Base-by-base conservation (phyloP, 2,888 invertebrate species). In the Bruchidius siliquastri region DNA sequence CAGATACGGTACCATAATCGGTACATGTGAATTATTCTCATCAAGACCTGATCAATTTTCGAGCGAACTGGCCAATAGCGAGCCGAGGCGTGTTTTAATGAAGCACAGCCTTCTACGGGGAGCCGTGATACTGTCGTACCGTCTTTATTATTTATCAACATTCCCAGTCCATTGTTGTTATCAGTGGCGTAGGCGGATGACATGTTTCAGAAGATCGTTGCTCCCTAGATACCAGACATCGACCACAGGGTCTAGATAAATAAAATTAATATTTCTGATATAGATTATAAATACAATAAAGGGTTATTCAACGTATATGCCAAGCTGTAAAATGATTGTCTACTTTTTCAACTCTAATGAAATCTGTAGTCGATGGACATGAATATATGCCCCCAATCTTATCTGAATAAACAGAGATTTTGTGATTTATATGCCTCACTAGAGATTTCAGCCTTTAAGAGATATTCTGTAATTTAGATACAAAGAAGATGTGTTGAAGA, bases 11-110 rank as follows among this genome's bases (percentile, higher is more conserved):
- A 71, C 70, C 76, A 77, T 78, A 76, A 77, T 77, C 76, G 76
- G 75, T 75, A 69, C 74, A 74, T 77, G 77, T 78, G 78, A 78
- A 77, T 76, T 78, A 78, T 78, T 78, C 78, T 76, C 78, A 78
- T 78, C 78, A 77, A 73, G 74, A 73, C 72, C 77, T 71, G 78
- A 77, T 77, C 75, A 78, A 78, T 78, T 72, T 73, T 74, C 72
- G 72, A 73, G 69, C 69, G 74, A 76, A 67, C 78, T 18, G 75
- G 72, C 79, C 79, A 79, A 79, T 79, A 74, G 73, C 72, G 71
- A 71, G 71, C 72, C 75, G 72, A 79, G 79, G 79, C 79, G 79
- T 75, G 79, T 79, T 79, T 79, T 77, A 76, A 75, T 75, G 76
- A 79, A 77, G 77, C 75, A 75, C 79, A 74, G 74, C 79, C 79